A percentile compares a stretch with the other conserved stretches of the same genome.
Evolutionary conservation across 2,113 vertebrate genomes (phyloP).

Genomic region (Geothlypis trichas): DNA sequence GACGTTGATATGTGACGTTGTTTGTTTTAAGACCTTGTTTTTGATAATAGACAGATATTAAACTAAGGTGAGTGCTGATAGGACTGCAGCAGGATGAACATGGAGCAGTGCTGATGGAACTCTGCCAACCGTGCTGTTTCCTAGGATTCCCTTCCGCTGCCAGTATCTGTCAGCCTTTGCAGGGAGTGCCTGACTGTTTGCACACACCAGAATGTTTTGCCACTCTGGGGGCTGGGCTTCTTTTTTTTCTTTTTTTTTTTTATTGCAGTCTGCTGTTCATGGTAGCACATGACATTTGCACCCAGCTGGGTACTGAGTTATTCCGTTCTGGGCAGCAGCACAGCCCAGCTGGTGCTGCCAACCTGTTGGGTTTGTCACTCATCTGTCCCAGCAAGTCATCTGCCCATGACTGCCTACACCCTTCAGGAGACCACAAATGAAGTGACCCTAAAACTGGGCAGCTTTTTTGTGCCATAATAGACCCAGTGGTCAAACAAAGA

Average conservation of each 20-base stretch:
- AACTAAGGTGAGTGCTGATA: background rate
- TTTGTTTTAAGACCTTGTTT: background rate
- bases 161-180: background rate
- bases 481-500: rapidly evolving
- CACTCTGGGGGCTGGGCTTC: background rate
- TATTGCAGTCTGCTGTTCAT: background rate
- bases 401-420: background rate
- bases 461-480: background rate
- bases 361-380: background rate
- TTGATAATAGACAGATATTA: rapidly evolving
- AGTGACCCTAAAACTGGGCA: background rate
- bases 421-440: background rate
- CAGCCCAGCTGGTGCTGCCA: background rate
- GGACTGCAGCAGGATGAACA: background rate
- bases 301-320: background rate
- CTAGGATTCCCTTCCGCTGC: background rate
- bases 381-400: background rate
- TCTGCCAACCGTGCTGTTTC: rapidly evolving
- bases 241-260: background rate
- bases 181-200: background rate
- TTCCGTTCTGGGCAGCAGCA: background rate
- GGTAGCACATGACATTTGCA: background rate
- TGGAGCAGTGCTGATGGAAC: background rate
- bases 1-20: background rate
- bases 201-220: background rate